Evolutionary conservation across 2,888 invertebrate genomes (phyloP).

Genomic region (Spodoptera exigua): DNA sequence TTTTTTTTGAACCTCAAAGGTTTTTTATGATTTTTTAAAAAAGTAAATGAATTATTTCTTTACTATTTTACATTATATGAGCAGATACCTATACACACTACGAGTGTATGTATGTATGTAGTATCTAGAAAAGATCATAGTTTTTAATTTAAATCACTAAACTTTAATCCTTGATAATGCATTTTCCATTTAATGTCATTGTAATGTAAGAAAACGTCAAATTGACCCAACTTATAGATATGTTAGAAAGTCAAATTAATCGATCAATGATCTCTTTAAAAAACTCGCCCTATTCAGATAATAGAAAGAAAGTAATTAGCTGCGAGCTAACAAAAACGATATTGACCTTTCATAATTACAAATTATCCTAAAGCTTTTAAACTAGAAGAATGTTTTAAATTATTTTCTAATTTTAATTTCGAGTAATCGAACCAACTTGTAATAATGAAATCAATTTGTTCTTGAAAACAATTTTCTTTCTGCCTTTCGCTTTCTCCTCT

Average conservation of each 20-base stretch:
- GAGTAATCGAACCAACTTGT: conserved; percentile 36
- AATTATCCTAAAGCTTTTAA: conserved; percentile 32
- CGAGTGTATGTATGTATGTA: too few species aligned
- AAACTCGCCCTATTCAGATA: conserved; percentile 10
- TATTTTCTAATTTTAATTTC: conserved; percentile 44
- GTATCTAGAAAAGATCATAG: too few species aligned
- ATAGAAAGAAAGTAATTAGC: conserved; percentile 43
- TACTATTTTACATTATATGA: too few species aligned
- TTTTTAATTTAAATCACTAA: too few species aligned
- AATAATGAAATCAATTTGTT: conserved; percentile 47
- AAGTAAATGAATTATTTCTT: too few species aligned
- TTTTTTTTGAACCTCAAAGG: too few species aligned
- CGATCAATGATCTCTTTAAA: conserved; percentile 17
- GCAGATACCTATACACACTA: too few species aligned
- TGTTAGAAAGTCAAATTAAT: conserved; percentile 2
- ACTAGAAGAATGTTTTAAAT: conserved; percentile 39
- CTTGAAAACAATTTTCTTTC: conserved; percentile 30
- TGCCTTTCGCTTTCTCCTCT: conserved; percentile 21
- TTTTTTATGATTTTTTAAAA: too few species aligned
- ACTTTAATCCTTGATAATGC: too few species aligned
- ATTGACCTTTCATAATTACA: conserved; percentile 39
- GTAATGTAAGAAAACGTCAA: background rate
- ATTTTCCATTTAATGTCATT: background rate
- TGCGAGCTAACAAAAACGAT: conserved; percentile 39
- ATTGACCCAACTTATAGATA: background rate